These are phyloP conservation scores for Thalassaphorura encarpata DNA, from an alignment of 1,140 invertebrate species.

Conservation along the genomic window DNA sequence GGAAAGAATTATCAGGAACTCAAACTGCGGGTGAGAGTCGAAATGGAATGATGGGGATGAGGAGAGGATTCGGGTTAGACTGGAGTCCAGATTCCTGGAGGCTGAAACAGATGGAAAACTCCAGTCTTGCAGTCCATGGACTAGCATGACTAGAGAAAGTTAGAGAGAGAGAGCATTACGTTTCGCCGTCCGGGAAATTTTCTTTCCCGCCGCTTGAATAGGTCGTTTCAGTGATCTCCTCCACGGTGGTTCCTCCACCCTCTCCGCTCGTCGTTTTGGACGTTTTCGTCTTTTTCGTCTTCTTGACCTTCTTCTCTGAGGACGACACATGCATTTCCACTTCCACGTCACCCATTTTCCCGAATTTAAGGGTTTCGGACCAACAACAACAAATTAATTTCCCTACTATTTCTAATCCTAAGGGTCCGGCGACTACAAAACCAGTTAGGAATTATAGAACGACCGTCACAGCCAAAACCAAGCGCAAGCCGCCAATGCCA, in stretches of 20 bases:
- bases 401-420: background rate
- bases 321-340: constrained; percentile 60
- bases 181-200: constrained; percentile 26
- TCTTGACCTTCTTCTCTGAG: constrained; percentile 68
- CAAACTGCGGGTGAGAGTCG: too few relatives aligned
- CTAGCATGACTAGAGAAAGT: too few relatives aligned
- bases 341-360: constrained; percentile 75
- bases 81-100: too few relatives aligned
- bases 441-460: background rate
- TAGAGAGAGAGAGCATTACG: too few relatives aligned
- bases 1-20: too few relatives aligned
- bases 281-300: constrained; percentile 68
- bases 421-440: background rate
- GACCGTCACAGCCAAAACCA: background rate
- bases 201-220: background rate
- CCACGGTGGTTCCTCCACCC: constrained; percentile 70
- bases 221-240: constrained; percentile 35
- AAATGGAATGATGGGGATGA: too few relatives aligned
- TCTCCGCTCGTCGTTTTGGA: constrained; percentile 50
- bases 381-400: too few relatives aligned
- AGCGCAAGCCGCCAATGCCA: background rate
- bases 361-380: too few relatives aligned
- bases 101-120: too few relatives aligned
- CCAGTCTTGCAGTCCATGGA: too few relatives aligned
- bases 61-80: too few relatives aligned